Evolutionary conservation across 1,140 invertebrate genomes (phyloP).

Genomic region (Drosophila rufa): DNA sequence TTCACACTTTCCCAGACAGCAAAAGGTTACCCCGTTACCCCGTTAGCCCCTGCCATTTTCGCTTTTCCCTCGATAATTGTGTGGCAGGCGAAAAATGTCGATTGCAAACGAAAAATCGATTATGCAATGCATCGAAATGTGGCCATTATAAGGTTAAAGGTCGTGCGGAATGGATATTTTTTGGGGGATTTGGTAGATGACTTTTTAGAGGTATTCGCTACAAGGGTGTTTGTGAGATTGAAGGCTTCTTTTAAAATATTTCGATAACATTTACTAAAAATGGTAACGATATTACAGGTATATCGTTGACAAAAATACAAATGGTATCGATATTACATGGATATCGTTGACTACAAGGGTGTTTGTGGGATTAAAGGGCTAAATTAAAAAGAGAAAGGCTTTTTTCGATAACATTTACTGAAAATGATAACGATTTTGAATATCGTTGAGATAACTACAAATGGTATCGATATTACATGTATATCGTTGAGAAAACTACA

Average conservation of each 20-base stretch:
- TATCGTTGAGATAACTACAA: no score
- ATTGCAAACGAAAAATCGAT: conserved; percentile 27
- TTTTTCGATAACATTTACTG: no score
- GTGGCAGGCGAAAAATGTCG: conserved; percentile 25
- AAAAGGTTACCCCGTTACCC: conserved; percentile 13
- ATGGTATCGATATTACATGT: no score
- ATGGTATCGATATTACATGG: no score
- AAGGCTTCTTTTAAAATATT: neutral
- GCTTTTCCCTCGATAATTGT: conserved; percentile 19
- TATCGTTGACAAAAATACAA: no score
- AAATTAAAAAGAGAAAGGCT: no score
- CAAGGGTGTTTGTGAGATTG: no score
- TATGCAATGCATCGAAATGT: conserved; percentile 24
- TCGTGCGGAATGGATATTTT: conserved; percentile 3
- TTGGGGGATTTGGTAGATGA: neutral
- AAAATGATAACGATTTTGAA: no score
- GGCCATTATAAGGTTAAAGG: conserved; percentile 11
- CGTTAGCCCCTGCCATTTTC: neutral
- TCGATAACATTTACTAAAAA: neutral
- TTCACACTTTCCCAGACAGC: conserved; percentile 41
- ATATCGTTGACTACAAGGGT: no score
- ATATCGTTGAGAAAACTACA: no score
- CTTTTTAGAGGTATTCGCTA: neutral
- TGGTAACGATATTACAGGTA: neutral
- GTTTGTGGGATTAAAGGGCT: no score